phyloP scores from a whole-genome alignment of 2,888 invertebrate genomes.

The Abrostola tripartita region DNA sequence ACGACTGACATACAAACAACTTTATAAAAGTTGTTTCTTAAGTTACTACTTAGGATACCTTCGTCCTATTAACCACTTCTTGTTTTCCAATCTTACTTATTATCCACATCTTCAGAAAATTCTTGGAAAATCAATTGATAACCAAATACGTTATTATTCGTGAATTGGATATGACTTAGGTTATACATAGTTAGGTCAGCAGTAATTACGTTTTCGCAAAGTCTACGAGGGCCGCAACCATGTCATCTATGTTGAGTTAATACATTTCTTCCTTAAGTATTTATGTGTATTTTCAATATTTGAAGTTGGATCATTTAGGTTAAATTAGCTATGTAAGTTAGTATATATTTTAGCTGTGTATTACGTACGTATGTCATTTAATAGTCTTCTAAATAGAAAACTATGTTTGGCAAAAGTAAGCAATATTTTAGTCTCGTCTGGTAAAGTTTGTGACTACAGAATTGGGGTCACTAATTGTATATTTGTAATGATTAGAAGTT shows the following conservation, averaged over 20 bases:
- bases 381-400: not conserved
- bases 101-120: not conserved
- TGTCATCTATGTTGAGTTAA: not conserved
- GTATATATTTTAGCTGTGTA: not conserved
- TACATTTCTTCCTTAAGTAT: slow-evolving; percentile 3
- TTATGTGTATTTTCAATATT: not conserved
- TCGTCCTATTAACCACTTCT: not conserved
- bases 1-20: not conserved
- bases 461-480: slow-evolving; percentile 47
- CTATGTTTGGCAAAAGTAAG: slow-evolving; percentile 1
- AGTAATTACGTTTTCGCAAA: not conserved
- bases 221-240: not conserved
- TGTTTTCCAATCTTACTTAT: not conserved
- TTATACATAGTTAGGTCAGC: not conserved
- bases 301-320: not conserved
- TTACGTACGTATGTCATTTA: not conserved
- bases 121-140: no score
- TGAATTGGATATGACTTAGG: not conserved
- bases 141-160: not conserved
- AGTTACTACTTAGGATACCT: not conserved
- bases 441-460: not conserved
- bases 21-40: not conserved
- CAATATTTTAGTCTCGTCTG: slow-evolving; percentile 1
- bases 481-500: slow-evolving; percentile 92
- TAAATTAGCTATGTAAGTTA: not conserved